Evolutionary conservation across 1,140 invertebrate species (phyloP).

Genomic region (Pristionchus pacificus): DNA sequence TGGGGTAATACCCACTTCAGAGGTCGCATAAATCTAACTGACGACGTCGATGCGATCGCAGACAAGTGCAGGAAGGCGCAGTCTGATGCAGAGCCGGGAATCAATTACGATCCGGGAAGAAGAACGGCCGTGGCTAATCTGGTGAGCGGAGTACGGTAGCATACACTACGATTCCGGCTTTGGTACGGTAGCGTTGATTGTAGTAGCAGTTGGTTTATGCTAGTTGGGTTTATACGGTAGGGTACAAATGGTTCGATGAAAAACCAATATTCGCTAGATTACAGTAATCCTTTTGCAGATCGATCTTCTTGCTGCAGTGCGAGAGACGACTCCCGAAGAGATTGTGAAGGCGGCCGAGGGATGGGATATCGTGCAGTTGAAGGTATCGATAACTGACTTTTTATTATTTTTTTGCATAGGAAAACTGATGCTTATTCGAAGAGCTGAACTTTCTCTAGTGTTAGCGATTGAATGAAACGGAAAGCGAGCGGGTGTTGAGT

Average conservation of each 20-base stretch:
- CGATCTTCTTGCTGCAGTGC: background rate
- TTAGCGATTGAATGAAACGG: too few species aligned
- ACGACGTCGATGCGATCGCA: conserved; percentile 69
- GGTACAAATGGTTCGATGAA: background rate
- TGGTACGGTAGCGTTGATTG: conserved; percentile 2
- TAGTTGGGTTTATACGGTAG: background rate
- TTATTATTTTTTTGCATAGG: too few species aligned
- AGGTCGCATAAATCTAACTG: conserved; percentile 13
- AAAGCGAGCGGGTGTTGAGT: too few species aligned
- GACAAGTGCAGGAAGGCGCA: conserved; percentile 84
- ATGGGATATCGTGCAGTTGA: conserved; percentile 38
- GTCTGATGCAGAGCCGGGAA: conserved; percentile 68
- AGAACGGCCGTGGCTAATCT: conserved; percentile 36
- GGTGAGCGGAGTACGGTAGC: conserved; percentile 10
- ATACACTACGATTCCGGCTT: background rate
- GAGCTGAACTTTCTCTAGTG: too few species aligned
- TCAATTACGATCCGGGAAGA: conserved; percentile 40
- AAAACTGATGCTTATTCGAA: too few species aligned
- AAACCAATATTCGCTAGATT: background rate
- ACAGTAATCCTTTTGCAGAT: background rate
- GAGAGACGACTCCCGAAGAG: conserved; percentile 3
- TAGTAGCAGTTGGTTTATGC: background rate
- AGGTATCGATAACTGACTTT: too few species aligned
- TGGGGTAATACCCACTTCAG: too few species aligned
- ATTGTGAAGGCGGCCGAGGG: conserved; percentile 5